Base-by-base conservation (phyloP, 2,797 vertebrate species). In the Eurystomus glaucurus region DNA sequence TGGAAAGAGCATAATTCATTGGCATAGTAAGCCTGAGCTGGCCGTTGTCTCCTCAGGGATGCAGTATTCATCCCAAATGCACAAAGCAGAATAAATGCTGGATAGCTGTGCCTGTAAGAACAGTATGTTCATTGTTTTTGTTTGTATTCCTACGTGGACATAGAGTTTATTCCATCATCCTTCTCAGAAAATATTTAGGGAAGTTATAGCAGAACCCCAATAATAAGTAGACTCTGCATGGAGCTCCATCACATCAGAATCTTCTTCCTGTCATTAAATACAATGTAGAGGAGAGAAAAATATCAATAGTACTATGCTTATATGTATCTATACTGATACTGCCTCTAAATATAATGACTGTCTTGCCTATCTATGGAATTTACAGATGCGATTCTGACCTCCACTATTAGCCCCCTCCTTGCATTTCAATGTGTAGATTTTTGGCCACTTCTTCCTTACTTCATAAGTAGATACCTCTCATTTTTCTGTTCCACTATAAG, bases 401-500 rank as follows among this genome's bases (percentile, higher is more conserved):
- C 45, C 10, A 21, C 6, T 16, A 18, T 19, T 58, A n/a, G 39
- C 10, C 4, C 3, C 54, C 6, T 88, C 20, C 17, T 66, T 51
- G 5, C 2, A 26, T 66, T 81, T 78, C 17, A 51, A 71, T 51
- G 4, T 13, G 13, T 8, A 37, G 19, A 7, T 68, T 72, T 76
- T 41, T 52, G 33, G 5, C 11, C 13, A 68, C 3, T 70, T 85
- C 11, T 39, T 75, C n/a, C 5, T 23, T 54, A 19, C 3, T 71
- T 45, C 12, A 6, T 43, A 65, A 2, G 6, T 3, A 46, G 3
- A 4, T 55, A 46, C 9, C 22, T 68, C 57, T 52, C 0, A 0
- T 8, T 55, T 46, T 84, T 55, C 50, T 72, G 3, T 25, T 82
- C 50, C 8, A 6, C 14, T 75, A 22, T 7, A 35, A 31, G 35